Evolutionary conservation across 2,888 invertebrate genomes (phyloP), one percentile per base, ranked within the genome.

Genomic region (Acrobasis repandana): DNA sequence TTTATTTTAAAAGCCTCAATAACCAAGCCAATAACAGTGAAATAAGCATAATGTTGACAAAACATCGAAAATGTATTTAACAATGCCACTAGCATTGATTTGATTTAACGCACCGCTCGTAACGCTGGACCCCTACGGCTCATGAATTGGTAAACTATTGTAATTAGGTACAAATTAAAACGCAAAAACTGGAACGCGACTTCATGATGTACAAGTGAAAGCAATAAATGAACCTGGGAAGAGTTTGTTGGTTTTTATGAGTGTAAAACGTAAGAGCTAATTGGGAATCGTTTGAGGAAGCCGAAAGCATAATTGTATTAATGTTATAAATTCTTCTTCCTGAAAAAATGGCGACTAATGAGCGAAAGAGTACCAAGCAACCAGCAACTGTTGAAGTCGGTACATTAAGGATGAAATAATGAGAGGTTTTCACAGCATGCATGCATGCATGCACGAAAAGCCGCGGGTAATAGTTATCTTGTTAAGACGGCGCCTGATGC

Each of bases 141-240:
- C 83, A 84, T 84, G 82, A 83, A 83, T 83, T 82, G 79, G 77
- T 79, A 80, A 84, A 73, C 68, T 68, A 73, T 77, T 79, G 81
- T 83, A 83, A 84, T 84, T 83, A 76, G 75, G 73, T 74, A 74
- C 73, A 77, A 78, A 79, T 81, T 77, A 79, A 75, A 76, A 76
- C 48, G 49, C 36, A 36, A 49, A 58, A 49, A 58, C 58, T 36
- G 49, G 33, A 36, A 58, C 54, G 52, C 52, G 38, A 54, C 54
- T 16, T 38, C 18, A 38, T 43, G 18, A 43, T 38, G 43, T 54
- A 54, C 43, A 54, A 54, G 38, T 38, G 54, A 54, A 54, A 38
- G 54, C 54, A 38, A 54, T 38, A 38, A 54, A 54, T 54, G 54
- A 54, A 54, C 54, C 18, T 20, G 38, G 38, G 54, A 14, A 38